These are phyloP conservation scores for Gasteruption jaculator DNA, from an alignment of 2,888 invertebrate genomes.

Conservation along the genomic window DNA sequence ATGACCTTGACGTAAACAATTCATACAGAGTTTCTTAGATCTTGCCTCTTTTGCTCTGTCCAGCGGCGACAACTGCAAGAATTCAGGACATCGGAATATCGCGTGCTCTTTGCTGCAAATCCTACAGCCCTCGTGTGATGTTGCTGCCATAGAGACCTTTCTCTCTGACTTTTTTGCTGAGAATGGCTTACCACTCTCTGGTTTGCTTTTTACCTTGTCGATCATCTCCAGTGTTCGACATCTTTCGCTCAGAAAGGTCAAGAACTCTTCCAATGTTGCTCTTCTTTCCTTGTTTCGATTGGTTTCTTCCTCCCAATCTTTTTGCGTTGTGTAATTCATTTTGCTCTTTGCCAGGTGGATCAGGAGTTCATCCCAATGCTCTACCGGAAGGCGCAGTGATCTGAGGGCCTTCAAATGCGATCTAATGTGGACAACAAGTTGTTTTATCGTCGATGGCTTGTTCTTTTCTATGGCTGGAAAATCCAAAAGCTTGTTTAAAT, in stretches of 20 bases:
- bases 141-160: not conserved
- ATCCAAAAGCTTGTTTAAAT: slow-evolving; percentile 14
- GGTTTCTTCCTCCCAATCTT: slow-evolving; percentile 25
- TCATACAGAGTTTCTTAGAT: slow-evolving; percentile 13
- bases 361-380: slow-evolving; percentile 27
- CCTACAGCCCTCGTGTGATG: slow-evolving; percentile 5
- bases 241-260: slow-evolving; percentile 13
- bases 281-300: slow-evolving; percentile 12
- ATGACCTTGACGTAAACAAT: slow-evolving; percentile 13
- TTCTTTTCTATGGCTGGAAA: slow-evolving; percentile 16
- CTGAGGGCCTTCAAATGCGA: slow-evolving; percentile 24
- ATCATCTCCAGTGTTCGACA: slow-evolving; percentile 16
- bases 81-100: slow-evolving; percentile 10
- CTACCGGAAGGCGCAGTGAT: slow-evolving; percentile 24
- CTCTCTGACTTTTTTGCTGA: slow-evolving; percentile 1
- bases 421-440: slow-evolving; percentile 21
- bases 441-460: slow-evolving; percentile 15
- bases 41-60: slow-evolving; percentile 13
- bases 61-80: slow-evolving; percentile 8
- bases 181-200: not conserved
- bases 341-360: slow-evolving; percentile 26
- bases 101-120: slow-evolving; percentile 12
- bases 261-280: slow-evolving; percentile 14
- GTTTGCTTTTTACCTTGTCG: slow-evolving; percentile 3
- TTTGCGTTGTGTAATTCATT: slow-evolving; percentile 22